Conservation (phyloP, 2,888 invertebrate genomes). For the Drosophila nr. perissopoda region DNA sequence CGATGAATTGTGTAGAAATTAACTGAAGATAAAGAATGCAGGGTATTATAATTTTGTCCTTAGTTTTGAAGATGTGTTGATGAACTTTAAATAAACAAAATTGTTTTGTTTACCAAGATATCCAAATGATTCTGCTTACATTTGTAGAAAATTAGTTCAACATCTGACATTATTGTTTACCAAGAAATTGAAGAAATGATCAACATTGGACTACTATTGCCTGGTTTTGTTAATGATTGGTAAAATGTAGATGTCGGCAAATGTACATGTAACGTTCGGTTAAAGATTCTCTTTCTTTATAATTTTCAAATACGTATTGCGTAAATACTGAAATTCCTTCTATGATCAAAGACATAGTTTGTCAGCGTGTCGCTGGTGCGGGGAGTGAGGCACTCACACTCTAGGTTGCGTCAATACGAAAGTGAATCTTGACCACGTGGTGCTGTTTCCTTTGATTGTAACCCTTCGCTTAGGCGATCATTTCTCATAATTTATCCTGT, state of each 20-base stretch:
- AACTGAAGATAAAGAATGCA: not conserved
- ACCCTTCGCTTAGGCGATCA: slow-evolving; percentile 59
- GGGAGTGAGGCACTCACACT: slow-evolving; percentile 31
- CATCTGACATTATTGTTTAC: not conserved
- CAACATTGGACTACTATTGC: not conserved
- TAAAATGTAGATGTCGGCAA: not conserved
- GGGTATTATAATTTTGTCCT: not conserved
- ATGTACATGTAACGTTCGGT: not conserved
- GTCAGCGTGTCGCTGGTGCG: not conserved
- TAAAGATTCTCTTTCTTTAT: not conserved
- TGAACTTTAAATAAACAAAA: not conserved
- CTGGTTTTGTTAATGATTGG: not conserved
- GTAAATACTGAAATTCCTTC: not conserved
- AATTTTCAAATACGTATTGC: not conserved
- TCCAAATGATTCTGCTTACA: not conserved
- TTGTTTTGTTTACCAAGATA: not conserved
- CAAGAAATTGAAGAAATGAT: not conserved
- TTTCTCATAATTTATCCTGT: slow-evolving; percentile 64
- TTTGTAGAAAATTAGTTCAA: not conserved
- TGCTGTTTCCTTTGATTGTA: slow-evolving; percentile 25
- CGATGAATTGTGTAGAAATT: not conserved
- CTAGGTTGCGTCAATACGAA: slow-evolving; percentile 40
- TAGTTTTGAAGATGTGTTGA: not conserved
- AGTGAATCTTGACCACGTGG: slow-evolving; percentile 83
- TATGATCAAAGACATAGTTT: not conserved